A percentile compares a stretch with the other conserved stretches of the same genome.
Conservation (phyloP, 2,113 vertebrate genomes). For the Gobiocypris rarus region DNA sequence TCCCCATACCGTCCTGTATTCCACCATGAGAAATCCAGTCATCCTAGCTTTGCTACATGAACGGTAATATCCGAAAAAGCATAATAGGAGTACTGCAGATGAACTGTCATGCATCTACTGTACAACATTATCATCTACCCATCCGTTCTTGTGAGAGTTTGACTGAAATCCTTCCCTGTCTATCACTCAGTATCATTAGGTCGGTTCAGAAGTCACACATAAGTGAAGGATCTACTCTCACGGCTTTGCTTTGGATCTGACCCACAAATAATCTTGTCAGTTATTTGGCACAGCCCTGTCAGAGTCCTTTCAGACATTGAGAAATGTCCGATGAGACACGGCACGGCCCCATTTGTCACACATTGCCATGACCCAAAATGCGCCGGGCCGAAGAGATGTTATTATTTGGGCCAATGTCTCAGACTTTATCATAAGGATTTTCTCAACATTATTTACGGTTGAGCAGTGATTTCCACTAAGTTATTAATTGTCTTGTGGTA, state of each 20-base stretch:
- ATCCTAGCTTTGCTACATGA: too few species aligned
- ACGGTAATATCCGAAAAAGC: too few species aligned
- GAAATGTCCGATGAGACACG: conserved; percentile 33
- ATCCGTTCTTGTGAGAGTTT: neutral
- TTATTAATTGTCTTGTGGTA: neutral
- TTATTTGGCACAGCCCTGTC: conserved; percentile 51
- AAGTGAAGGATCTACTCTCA: conserved; percentile 29
- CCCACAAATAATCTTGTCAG: conserved; percentile 54
- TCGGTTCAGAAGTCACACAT: neutral
- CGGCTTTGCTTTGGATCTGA: conserved; percentile 6
- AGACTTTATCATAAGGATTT: conserved; percentile 22
- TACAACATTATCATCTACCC: neutral
- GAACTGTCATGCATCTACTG: neutral
- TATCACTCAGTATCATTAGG: neutral
- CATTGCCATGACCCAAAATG: conserved; percentile 1
- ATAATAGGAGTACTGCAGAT: neutral
- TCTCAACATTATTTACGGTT: neutral
- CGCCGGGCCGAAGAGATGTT: neutral
- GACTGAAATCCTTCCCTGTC: neutral
- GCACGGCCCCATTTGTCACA: conserved; percentile 47
- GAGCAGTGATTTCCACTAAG: neutral
- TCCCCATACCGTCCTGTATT: too few species aligned
- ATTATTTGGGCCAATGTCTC: conserved; percentile 1
- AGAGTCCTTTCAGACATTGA: conserved; percentile 33
- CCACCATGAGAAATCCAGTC: too few species aligned